Conservation (phyloP, 1,140 invertebrate genomes). For the Zaprionus taronus region DNA sequence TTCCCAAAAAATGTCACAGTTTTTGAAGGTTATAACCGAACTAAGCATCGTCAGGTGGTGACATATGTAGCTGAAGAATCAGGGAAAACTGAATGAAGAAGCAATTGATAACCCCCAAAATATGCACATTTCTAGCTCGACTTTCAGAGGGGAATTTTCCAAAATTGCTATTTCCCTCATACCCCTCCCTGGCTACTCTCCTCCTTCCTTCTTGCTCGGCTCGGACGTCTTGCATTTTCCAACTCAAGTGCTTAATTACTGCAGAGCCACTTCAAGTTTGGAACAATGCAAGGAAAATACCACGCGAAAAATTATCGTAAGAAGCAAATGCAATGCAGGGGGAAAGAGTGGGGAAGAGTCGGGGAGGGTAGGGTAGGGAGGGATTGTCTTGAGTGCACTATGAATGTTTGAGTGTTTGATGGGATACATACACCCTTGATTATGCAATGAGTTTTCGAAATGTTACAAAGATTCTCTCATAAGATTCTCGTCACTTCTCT, state of each 20-base stretch:
- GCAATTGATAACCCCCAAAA: not conserved
- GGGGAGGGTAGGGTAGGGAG: too few relatives aligned
- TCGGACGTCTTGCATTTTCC: slow-evolving; percentile 5
- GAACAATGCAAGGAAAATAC: slow-evolving; percentile 42
- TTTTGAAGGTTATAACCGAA: slow-evolving; percentile 21
- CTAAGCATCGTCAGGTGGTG: not conserved
- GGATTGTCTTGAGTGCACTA: not conserved
- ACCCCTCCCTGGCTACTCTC: not conserved
- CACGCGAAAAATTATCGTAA: slow-evolving; percentile 24
- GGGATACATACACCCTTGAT: not conserved
- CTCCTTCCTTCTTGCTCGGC: not conserved
- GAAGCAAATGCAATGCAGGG: slow-evolving; percentile 22
- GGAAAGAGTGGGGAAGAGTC: too few relatives aligned
- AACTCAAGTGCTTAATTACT: slow-evolving; percentile 61
- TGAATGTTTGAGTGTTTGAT: slow-evolving; percentile 4
- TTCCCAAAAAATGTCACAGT: slow-evolving; percentile 30
- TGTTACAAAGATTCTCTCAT: not conserved
- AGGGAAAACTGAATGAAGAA: not conserved
- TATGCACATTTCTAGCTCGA: not conserved
- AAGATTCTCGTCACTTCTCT: not conserved
- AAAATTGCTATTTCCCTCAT: not conserved
- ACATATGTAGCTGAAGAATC: not conserved
- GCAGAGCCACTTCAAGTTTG: slow-evolving; percentile 46
- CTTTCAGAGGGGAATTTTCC: not conserved
- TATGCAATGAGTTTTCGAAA: not conserved